Base-by-base conservation (phyloP, 2,888 invertebrate species). In the Spatulosminthurus flaviceps region DNA sequence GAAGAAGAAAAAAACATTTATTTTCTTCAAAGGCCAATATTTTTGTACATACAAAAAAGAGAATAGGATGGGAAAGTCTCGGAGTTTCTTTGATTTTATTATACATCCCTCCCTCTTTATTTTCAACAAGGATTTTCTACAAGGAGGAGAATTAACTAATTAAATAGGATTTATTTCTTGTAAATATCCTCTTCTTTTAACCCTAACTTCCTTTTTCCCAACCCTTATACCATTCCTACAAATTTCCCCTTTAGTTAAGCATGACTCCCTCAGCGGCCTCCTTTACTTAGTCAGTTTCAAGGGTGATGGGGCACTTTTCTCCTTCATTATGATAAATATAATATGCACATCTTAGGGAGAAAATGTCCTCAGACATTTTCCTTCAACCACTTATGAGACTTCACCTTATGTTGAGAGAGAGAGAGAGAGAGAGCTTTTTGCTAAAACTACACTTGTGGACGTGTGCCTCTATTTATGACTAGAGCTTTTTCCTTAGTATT, bases 121-220 rank as follows among this genome's bases (percentile, higher is more conserved):
- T 51, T n/a, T 64, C 64, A 64, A 22, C 64, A 64, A 22, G 9
- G 13, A 2, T 26, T 13, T 64, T 1, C 9, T 22, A 2, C 64
- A 7, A 61, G 22, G 5, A 4, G 60, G 19, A 41, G 42, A 70
- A 70, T 34, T 70, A 70, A 70, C 41, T 70, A 70, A 34, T 28
- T 34, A 70, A 41, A 34, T 41, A 41, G n/a, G 34, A 70, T 70
- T 70, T 70, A 70, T 70, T 70, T 70, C 70, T 70, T 34, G 41
- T 34, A 16, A 21, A 21, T 70, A 19, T 41, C 34, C 28, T 69
- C 29, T n/a, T n/a, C n/a, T n/a, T 29, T 69, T 69, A 26, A 69
- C 34, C 69, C 51, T 42, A 41, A 70, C 70, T 70, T 70, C 70
- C 70, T 70, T 22, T 51, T n/a, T 51, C 41, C 41, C 41, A 9